Base-by-base conservation (phyloP, 2,113 vertebrate species). In the Gila orcuttii region DNA sequence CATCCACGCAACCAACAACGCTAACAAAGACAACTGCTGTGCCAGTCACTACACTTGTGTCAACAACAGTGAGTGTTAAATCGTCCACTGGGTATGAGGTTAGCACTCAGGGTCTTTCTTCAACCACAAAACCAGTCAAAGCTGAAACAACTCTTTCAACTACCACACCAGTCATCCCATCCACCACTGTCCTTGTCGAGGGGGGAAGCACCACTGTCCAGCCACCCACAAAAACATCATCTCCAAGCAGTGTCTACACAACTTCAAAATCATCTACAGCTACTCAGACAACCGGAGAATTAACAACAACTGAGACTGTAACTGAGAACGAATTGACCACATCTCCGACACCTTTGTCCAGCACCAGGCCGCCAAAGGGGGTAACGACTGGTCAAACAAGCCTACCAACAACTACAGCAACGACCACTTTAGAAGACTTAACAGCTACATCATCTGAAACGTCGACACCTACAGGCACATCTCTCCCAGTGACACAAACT, bases 361-460 rank as follows among this genome's bases (percentile, higher is more conserved):
- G 76, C 15, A 75, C 85, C 47, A 77, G 50, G 13, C 55, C 80
- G 11, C 73, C 60, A 28, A 87, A 39, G 42, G 59, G 17, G 21
- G 47, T 13, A 69, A 73, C 84, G 62, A 23, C 62, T 36, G 62
- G 13, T 28, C 0, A 9, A 3, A 64, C 85, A 50, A 36, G 33
- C 17, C 36, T 60, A 21, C 73, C 75, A 28, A 59, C 62, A 21
- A 68, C 87, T 0, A 5, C 28, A 60, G 28, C 86, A 15, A 59
- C 79, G 42, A 4, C 17, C 36, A 0, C 23, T 23, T 5, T 0
- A 0, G 85, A 3, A 31, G 6, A 33, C 39, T 23, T 45, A 17
- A 69, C 31, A 21, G 90, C 89, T 3, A 88, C 88, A 82, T 69
- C 39, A n/a, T 59, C 59, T 6, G 12, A 78, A 66, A 81, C 10